These are phyloP conservation scores for Sarcophaga rosellei DNA, from an alignment of 2,888 invertebrate species.

Conservation along the genomic window DNA sequence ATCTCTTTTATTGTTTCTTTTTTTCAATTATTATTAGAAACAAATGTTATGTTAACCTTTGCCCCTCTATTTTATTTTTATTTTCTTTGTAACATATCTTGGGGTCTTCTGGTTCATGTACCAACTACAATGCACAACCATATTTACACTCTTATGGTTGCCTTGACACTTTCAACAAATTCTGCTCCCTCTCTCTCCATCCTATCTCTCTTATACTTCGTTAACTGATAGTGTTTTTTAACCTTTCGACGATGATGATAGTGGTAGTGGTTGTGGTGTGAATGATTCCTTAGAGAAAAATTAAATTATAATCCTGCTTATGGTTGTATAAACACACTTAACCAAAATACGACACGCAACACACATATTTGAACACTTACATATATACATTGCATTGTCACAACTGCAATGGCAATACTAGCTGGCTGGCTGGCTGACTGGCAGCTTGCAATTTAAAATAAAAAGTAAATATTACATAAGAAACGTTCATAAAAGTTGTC, in stretches of 20 bases:
- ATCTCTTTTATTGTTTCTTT: too few relatives aligned
- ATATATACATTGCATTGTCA: neutral
- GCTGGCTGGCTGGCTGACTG: neutral
- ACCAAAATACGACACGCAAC: neutral
- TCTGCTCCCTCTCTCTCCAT: neutral
- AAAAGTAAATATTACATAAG: neutral
- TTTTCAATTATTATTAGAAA: too few relatives aligned
- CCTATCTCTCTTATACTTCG: neutral
- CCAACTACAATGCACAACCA: neutral
- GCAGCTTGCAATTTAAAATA: neutral
- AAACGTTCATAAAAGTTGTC: conserved; percentile 9
- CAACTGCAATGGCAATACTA: neutral
- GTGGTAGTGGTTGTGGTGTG: neutral
- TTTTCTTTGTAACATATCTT: too few relatives aligned
- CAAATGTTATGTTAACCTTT: too few relatives aligned
- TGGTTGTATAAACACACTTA: conserved; percentile 35
- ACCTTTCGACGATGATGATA: neutral
- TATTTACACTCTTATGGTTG: neutral
- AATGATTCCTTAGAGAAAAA: conserved; percentile 48
- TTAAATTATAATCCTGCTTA: conserved; percentile 57
- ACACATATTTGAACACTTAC: neutral
- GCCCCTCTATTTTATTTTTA: too few relatives aligned
- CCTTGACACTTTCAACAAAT: neutral
- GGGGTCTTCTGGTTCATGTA: neutral
- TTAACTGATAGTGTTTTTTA: neutral